Evolutionary conservation across 1,140 invertebrate species (phyloP), one percentile per base, ranked within the genome.

Genomic region (Pararge aegeria): DNA sequence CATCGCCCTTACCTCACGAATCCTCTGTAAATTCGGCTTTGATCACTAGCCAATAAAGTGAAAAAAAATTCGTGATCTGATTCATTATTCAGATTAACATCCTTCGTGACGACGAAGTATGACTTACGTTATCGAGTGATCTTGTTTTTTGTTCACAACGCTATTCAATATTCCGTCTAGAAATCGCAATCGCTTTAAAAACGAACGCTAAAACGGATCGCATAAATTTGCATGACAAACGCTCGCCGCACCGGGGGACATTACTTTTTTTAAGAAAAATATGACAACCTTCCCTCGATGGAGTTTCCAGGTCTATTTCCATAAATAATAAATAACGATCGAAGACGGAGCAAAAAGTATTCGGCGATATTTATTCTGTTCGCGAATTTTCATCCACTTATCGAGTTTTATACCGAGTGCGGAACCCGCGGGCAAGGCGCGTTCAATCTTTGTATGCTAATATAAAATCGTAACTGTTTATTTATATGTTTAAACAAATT

Each of bases 321-420:
- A 84, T 87, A 87, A 87, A 87, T 87, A 87, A 87, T 84, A 87
- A 87, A 87, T 87, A 87, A 87, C 81, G 78, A 83, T 78, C 78
- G 81, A 67, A 78, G 69, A 78, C 73, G 70, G 72, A 70, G 73
- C 81, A 81, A 74, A 80, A 78, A 80, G 80, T 83, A 79, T 83
- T 79, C 75, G 69, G 30, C 57, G 76, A 82, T 82, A 82, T 82
- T 85, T 84, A 84, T 84, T 85, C 73, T 75, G 80, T 78, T 80
- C 75, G 75, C 78, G 73, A 81, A 81, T 82, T 83, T 77, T 78
- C 72, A 81, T 83, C 81, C 80, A 84, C 79, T 87, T 87, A 86
- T 82, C 80, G 70, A 66, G 66, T 68, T 73, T 69, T 72, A 61
- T 68, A 7, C 38, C 59, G 62, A 66, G 42, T 21, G 19, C 57